These are phyloP conservation scores for Zelostemma sp. DNA, from an alignment of 1,140 invertebrate species.

Conservation along the genomic window DNA sequence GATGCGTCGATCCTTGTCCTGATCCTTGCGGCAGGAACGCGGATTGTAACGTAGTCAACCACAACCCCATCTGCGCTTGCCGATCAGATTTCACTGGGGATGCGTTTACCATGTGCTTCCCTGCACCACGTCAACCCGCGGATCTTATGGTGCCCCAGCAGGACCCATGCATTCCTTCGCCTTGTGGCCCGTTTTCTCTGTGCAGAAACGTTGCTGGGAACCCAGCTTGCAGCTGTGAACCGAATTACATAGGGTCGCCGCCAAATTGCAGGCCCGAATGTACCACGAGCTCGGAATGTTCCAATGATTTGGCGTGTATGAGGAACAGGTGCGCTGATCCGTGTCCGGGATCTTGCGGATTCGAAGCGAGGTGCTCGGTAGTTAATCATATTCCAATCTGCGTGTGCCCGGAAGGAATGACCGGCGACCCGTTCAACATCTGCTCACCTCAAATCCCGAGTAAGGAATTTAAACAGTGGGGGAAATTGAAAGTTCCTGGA, in stretches of 20 bases:
- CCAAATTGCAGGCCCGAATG: conserved; percentile 72
- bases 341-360: conserved; percentile 75
- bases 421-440: conserved; percentile 68
- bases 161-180: conserved; percentile 73
- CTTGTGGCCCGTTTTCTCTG: conserved; percentile 80
- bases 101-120: conserved; percentile 7
- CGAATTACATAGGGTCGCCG: conserved; percentile 71
- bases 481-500: too few relatives aligned
- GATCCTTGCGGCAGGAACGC: conserved; percentile 80
- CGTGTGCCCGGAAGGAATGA: conserved; percentile 64
- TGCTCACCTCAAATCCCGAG: too few relatives aligned
- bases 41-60: conserved; percentile 78
- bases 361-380: conserved; percentile 79
- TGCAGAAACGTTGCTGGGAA: conserved; percentile 71
- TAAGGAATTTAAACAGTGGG: too few relatives aligned
- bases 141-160: conserved; percentile 11
- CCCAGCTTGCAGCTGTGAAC: conserved; percentile 73
- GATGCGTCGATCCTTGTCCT: conserved; percentile 77
- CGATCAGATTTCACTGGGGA: conserved; percentile 75
- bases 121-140: conserved; percentile 12
- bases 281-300: conserved; percentile 73
- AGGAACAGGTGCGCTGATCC: conserved; percentile 74
- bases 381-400: conserved; percentile 74
- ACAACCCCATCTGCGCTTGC: conserved; percentile 80
- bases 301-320: conserved; percentile 71